Evolutionary conservation across 1,140 invertebrate genomes (phyloP).

Genomic region (Sitobion miscanthi): DNA sequence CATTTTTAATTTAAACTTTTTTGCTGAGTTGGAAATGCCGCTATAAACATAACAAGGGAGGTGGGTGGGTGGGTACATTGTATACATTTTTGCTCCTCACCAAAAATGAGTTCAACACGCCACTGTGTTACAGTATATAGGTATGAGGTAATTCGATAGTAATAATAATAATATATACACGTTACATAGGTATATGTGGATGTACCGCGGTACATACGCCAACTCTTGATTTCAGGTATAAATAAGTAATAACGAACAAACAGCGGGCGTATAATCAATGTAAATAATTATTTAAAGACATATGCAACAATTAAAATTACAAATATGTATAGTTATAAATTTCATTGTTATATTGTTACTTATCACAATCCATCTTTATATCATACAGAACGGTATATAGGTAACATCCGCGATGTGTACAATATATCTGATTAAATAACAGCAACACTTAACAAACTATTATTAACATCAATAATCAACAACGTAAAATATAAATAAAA

Average conservation of each 20-base stretch:
- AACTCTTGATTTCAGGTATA: background rate
- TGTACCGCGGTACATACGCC: background rate
- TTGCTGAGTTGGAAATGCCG: too few species aligned
- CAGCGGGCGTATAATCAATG: constrained; percentile 10
- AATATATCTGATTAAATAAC: constrained; percentile 34
- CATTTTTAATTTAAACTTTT: too few species aligned
- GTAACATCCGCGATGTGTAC: background rate
- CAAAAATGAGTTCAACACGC: too few species aligned
- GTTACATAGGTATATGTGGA: background rate
- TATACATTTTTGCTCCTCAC: too few species aligned
- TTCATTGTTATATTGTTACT: constrained; percentile 56
- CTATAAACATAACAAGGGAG: too few species aligned
- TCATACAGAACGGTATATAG: constrained; percentile 36
- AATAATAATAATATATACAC: background rate
- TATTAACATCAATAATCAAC: constrained; percentile 44
- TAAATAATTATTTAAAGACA: constrained; percentile 41
- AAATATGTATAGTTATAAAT: constrained; percentile 50
- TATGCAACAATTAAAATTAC: constrained; percentile 40
- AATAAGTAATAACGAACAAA: constrained; percentile 19
- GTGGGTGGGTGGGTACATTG: too few species aligned
- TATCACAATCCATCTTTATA: constrained; percentile 49
- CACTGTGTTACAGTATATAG: background rate
- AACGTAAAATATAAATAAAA: constrained; percentile 18
- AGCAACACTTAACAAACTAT: constrained; percentile 51
- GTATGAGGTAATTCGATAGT: background rate